Conservation (phyloP, 35 echinoderm and acorn worm species). For the Stichopus chloronotus region DNA sequence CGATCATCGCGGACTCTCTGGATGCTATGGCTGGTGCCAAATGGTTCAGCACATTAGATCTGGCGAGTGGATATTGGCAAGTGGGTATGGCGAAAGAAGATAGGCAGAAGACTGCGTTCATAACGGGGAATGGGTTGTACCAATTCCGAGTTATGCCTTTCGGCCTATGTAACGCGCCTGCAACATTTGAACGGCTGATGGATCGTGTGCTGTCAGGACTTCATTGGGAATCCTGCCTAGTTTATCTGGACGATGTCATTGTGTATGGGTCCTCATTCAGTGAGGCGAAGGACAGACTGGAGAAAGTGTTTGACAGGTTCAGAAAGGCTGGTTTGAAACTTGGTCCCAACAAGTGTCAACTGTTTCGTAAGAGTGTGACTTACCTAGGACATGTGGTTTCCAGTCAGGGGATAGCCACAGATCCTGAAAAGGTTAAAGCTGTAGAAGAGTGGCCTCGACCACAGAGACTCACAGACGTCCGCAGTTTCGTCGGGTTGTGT, state of each 20-base stretch:
- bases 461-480: slow-evolving; percentile 32
- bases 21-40: neutral
- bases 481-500: slow-evolving; percentile 62
- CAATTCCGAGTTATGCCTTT: slow-evolving; percentile 7
- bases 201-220: slow-evolving; percentile 43
- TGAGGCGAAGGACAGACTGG: slow-evolving; percentile 12
- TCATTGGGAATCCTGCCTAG: slow-evolving; percentile 33
- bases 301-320: slow-evolving; percentile 48
- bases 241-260: slow-evolving; percentile 37
- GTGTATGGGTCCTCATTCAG: slow-evolving; percentile 23
- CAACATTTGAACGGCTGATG: too few relatives aligned
- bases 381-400: slow-evolving; percentile 61
- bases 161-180: too few relatives aligned
- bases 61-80: slow-evolving; percentile 3
- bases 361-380: slow-evolving; percentile 35
- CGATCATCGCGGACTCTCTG: neutral
- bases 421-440: slow-evolving; percentile 43
- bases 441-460: slow-evolving; percentile 60
- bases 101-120: slow-evolving; percentile 18
- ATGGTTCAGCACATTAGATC: slow-evolving; percentile 29
- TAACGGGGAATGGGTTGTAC: slow-evolving; percentile 7
- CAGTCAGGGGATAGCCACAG: slow-evolving; percentile 23
- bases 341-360: slow-evolving; percentile 6
- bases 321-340: slow-evolving; percentile 40
- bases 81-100: neutral